Evolutionary conservation across 2,888 invertebrate genomes (phyloP).

Genomic region (Galerucella pusilla): DNA sequence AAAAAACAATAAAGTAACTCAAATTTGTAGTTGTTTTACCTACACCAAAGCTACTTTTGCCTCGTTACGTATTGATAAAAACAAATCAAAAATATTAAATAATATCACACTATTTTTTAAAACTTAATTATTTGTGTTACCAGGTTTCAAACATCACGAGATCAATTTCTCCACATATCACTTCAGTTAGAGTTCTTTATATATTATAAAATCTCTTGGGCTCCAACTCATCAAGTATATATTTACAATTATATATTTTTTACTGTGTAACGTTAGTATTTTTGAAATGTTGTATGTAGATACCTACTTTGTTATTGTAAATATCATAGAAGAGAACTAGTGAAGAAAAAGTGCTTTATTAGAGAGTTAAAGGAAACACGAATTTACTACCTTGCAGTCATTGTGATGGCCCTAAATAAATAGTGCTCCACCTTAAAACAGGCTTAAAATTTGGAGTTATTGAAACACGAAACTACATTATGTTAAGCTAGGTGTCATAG

Average conservation of each 20-base stretch:
- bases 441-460: too few species aligned
- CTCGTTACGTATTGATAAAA: conserved; percentile 55
- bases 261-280: not conserved
- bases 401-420: too few species aligned
- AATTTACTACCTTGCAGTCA: too few species aligned
- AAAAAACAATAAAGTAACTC: not conserved
- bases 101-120: conserved; percentile 66
- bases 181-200: conserved; percentile 42
- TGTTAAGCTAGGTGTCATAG: too few species aligned
- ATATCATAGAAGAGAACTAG: not conserved
- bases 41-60: conserved; percentile 19
- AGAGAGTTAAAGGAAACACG: too few species aligned
- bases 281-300: not conserved
- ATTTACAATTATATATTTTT: conserved; percentile 16
- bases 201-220: conserved; percentile 34
- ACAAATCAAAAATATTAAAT: conserved; percentile 65
- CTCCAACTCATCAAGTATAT: conserved; percentile 34
- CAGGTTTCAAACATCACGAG: conserved; percentile 62
- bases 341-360: too few species aligned
- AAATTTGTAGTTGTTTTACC: not conserved
- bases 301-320: not conserved
- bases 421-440: too few species aligned
- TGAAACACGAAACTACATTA: too few species aligned
- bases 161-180: conserved; percentile 62
- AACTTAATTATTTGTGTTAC: conserved; percentile 61